Evolutionary conservation across 2,113 vertebrate genomes (phyloP), one percentile per base, ranked within the genome.

Genomic region (Pithys albifrons): DNA sequence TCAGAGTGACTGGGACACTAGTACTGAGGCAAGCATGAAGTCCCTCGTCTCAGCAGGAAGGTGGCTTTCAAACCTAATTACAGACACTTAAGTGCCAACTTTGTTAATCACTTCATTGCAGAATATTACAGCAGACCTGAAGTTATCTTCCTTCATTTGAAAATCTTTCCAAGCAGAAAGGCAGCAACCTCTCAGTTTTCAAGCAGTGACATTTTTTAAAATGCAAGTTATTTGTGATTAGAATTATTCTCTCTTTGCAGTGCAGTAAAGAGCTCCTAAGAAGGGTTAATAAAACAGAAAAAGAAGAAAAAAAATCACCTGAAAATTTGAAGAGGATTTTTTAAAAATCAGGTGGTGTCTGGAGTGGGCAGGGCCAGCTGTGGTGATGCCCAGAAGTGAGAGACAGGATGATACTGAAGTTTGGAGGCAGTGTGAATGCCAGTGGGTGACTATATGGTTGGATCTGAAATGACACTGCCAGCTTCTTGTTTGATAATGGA

Each of bases 51-150:
- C 84, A 79, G 45, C 49, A 74, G 81, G 87, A 61, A n/a, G 19
- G 61, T 89, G 77, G 64, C 45, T 94, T 93, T 94, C 58, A 94
- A 88, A 91, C 39, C 29, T 77, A 31, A 75, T 92, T 88, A 52
- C 29, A 51, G 82, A 31, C 39, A 61, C 46, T 76, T 49, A 90
- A 87, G 67, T 93, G 73, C 46, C 76, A 80, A 43, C 62, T 87
- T 75, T 54, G 71, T 83, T 93, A 86, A 91, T 93, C 4, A 89
- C 89, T 92, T 94, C 20, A 41, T 78, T 80, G 58, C 31, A 73
- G 61, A 78, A 24, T 83, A 45, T 62, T 75, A 29, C 8, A 77
- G 28, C 28, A 12, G 27, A 37, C 61, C 64, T 72, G 48, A 79
- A 57, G 9, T 75, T 71, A 4, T 74, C 9, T 76, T 69, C 24